Percentiles rank a stretch among this genome's conserved stretches.
phyloP scores from a whole-genome alignment of 2,113 vertebrate genomes.

The Myiopsitta monachus region DNA sequence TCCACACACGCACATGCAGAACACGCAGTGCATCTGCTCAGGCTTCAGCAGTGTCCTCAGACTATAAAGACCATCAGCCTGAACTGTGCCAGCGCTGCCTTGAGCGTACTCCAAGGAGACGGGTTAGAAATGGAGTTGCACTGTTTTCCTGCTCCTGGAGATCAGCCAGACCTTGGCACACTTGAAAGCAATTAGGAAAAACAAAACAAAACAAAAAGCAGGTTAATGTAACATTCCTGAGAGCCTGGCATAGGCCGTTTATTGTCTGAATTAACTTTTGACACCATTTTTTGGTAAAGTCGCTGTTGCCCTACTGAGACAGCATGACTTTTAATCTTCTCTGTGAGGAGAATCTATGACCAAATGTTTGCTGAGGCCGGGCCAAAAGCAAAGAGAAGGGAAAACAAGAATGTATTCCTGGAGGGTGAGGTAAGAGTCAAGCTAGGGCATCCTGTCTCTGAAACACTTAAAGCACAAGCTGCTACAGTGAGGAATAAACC shows the following conservation, averaged over 20 bases:
- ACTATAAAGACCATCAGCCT: neutral
- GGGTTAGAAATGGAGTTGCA: neutral
- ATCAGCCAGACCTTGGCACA: conserved; percentile 11
- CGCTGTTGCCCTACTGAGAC: neutral
- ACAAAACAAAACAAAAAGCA: conserved; percentile 7
- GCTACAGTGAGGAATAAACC: neutral
- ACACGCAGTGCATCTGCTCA: neutral
- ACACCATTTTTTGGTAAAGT: neutral
- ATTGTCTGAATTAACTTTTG: conserved; percentile 33
- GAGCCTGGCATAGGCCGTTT: neutral
- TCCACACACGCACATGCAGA: accelerated
- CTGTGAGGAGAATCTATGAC: neutral
- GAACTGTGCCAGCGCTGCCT: neutral
- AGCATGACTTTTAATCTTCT: neutral
- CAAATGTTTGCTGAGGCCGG: neutral
- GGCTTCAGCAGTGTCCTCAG: neutral
- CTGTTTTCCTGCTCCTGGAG: neutral
- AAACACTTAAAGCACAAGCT: neutral
- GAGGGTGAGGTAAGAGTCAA: conserved; percentile 21
- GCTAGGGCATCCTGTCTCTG: neutral
- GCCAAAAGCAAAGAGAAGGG: neutral
- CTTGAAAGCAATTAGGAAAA: conserved; percentile 28
- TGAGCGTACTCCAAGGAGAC: neutral
- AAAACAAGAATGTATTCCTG: neutral
- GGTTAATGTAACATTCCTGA: conserved; percentile 11